Evolutionary conservation across 2,888 invertebrate genomes (phyloP).

Genomic region (Cactoblastis cactorum): DNA sequence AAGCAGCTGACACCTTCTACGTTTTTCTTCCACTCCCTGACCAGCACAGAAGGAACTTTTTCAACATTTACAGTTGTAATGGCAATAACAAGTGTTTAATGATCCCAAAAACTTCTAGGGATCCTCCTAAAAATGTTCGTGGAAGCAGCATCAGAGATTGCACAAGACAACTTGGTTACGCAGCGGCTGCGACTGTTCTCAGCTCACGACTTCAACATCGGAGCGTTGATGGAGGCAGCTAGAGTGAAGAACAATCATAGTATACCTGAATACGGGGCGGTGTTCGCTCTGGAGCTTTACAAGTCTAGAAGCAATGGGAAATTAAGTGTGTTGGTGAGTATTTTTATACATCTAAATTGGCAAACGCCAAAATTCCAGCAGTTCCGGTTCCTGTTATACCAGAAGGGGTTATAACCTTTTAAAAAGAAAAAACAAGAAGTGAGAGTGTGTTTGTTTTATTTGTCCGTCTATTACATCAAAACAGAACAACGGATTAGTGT

Average conservation of each 20-base stretch:
- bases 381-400: too few species aligned
- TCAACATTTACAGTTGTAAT: too few species aligned
- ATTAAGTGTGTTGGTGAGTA: slow-evolving; percentile 55
- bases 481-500: too few species aligned
- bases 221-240: slow-evolving; percentile 59
- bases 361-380: too few species aligned
- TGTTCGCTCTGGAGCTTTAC: slow-evolving; percentile 59
- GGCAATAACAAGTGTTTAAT: not conserved
- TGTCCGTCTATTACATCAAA: too few species aligned
- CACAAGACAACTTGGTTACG: slow-evolving; percentile 35
- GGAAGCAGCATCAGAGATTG: slow-evolving; percentile 45
- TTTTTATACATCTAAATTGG: not conserved
- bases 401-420: too few species aligned
- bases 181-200: slow-evolving; percentile 51
- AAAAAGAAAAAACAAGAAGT: too few species aligned
- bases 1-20: too few species aligned
- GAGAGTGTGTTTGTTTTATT: too few species aligned
- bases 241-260: slow-evolving; percentile 36
- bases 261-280: slow-evolving; percentile 61
- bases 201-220: slow-evolving; percentile 66
- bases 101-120: slow-evolving; percentile 35
- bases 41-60: too few species aligned
- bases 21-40: too few species aligned
- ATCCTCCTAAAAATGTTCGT: slow-evolving; percentile 56
- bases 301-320: slow-evolving; percentile 39